Conservation (phyloP, 2,888 invertebrate species). For the Thelaira solivaga region DNA sequence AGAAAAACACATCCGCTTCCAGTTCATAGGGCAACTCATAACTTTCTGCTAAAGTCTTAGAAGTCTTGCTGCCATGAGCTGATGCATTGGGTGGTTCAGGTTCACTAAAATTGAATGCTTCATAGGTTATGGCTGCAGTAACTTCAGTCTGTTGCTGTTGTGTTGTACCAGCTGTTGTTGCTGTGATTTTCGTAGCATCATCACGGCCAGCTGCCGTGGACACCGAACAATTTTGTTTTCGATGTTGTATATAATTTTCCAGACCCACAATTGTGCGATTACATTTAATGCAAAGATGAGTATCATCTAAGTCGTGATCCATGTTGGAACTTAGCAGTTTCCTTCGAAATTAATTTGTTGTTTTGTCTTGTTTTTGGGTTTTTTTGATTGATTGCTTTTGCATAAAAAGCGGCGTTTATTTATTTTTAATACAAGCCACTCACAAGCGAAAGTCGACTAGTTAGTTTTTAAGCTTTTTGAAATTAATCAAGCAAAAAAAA, state of each 20-base stretch:
- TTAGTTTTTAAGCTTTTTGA: too few relatives aligned
- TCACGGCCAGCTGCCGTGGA: neutral
- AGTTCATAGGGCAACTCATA: slow-evolving; percentile 80
- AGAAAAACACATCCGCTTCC: slow-evolving; percentile 91
- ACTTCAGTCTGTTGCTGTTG: slow-evolving; percentile 64
- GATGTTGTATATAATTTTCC: slow-evolving; percentile 90
- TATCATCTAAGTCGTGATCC: slow-evolving; percentile 85
- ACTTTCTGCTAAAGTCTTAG: slow-evolving; percentile 71
- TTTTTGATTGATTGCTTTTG: too few relatives aligned
- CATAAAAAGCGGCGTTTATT: too few relatives aligned
- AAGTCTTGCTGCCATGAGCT: slow-evolving; percentile 70
- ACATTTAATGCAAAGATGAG: slow-evolving; percentile 92
- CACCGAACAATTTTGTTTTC: slow-evolving; percentile 82
- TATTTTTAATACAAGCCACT: too few relatives aligned
- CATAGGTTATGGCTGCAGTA: slow-evolving; percentile 70
- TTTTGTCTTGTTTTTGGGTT: too few relatives aligned
- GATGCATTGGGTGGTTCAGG: slow-evolving; percentile 68
- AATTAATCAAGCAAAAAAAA: too few relatives aligned
- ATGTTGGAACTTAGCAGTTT: too few relatives aligned
- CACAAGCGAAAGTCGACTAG: too few relatives aligned
- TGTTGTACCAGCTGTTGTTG: neutral
- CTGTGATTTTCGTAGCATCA: neutral
- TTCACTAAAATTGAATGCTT: slow-evolving; percentile 70
- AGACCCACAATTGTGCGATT: slow-evolving; percentile 88
- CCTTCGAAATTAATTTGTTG: too few relatives aligned